phyloP scores from a whole-genome alignment of 1,140 invertebrate species.

The Antheraea pernyi region DNA sequence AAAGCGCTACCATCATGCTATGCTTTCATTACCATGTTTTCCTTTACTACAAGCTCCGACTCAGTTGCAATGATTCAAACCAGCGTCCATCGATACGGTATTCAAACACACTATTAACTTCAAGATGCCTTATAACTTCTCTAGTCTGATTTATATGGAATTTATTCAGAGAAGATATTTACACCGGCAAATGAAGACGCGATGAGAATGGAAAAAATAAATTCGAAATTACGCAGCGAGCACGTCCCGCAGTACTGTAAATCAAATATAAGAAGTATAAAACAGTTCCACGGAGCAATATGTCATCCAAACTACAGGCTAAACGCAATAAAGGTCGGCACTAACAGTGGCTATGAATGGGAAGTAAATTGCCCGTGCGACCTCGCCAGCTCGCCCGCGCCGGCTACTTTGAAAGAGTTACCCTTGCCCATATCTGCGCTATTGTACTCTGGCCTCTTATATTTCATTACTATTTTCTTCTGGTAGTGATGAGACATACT shows the following conservation, averaged over 20 bases:
- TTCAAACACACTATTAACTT: too few relatives aligned
- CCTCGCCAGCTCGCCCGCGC: constrained; percentile 66
- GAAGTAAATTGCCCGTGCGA: constrained; percentile 73
- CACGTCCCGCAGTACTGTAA: not conserved
- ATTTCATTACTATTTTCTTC: constrained; percentile 1
- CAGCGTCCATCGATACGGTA: too few relatives aligned
- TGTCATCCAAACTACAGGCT: constrained; percentile 39
- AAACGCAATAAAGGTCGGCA: constrained; percentile 65
- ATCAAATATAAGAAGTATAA: constrained; percentile 5
- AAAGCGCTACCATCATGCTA: too few relatives aligned
- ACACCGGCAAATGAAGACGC: not conserved
- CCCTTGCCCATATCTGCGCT: not conserved
- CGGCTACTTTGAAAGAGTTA: constrained; percentile 28
- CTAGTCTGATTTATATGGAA: too few relatives aligned
- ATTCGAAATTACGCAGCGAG: not conserved
- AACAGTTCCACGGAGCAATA: constrained; percentile 4
- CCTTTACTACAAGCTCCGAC: too few relatives aligned
- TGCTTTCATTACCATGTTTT: too few relatives aligned
- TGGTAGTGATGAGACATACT: too few relatives aligned
- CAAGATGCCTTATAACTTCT: too few relatives aligned
- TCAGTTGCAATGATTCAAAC: too few relatives aligned
- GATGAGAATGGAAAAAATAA: not conserved
- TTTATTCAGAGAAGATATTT: not conserved
- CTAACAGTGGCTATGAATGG: constrained; percentile 57
- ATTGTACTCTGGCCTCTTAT: not conserved